Percentiles rank a stretch among this genome's conserved stretches.
These are phyloP conservation scores for Pogoniulus pusillus DNA, from an alignment of 2,797 vertebrate species.

Conservation along the genomic window DNA sequence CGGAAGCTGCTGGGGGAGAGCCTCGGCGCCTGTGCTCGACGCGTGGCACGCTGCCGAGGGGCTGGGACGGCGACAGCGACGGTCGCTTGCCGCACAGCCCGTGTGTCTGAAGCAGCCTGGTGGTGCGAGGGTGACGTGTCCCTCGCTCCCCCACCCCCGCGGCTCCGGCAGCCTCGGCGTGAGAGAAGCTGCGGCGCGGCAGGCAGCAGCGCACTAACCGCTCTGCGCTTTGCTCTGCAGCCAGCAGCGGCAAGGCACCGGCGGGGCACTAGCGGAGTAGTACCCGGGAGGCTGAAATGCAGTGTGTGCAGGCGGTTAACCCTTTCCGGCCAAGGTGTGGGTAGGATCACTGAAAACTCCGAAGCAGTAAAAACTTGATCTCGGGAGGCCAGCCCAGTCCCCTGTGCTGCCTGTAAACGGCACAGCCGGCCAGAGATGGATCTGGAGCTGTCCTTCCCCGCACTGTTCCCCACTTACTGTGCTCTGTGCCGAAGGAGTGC, in stretches of 20 bases:
- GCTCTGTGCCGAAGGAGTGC: not conserved
- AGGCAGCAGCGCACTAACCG: not conserved
- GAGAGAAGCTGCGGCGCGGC: not conserved
- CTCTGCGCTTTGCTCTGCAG: not conserved
- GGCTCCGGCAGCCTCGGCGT: accelerated
- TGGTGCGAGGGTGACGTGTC: not conserved
- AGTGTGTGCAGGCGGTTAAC: not conserved
- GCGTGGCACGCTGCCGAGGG: not conserved
- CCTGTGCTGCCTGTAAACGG: accelerated
- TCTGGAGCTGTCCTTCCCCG: accelerated
- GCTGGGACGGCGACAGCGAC: accelerated
- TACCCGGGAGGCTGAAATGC: not conserved
- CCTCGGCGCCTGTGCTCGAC: accelerated
- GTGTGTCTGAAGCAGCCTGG: accelerated
- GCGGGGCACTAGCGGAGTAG: not conserved
- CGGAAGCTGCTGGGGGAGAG: not conserved
- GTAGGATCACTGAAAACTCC: not conserved
- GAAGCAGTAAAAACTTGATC: accelerated
- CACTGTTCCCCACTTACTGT: not conserved
- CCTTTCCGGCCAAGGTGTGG: not conserved
- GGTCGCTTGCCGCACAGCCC: accelerated
- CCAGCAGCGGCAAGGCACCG: not conserved
- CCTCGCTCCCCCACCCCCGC: not conserved
- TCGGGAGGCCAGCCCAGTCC: too few species aligned
- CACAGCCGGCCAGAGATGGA: not conserved